Evolutionary conservation across 1,140 invertebrate species (phyloP), one percentile per base, ranked within the genome.

Genomic region (Trichoplusia ni): DNA sequence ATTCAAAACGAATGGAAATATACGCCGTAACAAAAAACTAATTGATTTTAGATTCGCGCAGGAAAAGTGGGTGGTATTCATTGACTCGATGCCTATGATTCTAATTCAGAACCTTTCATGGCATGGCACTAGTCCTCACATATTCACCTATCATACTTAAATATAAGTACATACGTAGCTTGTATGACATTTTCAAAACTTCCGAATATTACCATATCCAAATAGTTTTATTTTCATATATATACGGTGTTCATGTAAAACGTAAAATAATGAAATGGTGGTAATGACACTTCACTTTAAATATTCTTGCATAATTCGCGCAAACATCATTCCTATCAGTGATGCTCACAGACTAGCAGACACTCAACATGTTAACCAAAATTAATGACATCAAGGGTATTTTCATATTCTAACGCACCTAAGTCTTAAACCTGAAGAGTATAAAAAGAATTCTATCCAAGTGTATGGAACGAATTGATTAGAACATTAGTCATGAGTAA

Each of bases 121-220:
- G 88, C 88, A 90, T 90, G 86, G 86, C 88, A 90, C 88, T 84
- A 87, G 88, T 88, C 87, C 84, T 86, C 79, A 86, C 77, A 89
- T 79, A 90, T 82, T 84, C 86, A 84, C 83, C 88, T 90, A 86
- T 88, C 86, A 90, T 89, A 77, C 84, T 80, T 80, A 76, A 80
- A 77, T 82, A 82, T 78, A 85, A 84, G 74, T 84, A 85, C 77
- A 77, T 71, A 79, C 51, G 40, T 67, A 67, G 56, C 46, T 51
- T 38, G 77, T 81, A 79, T 76, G 71, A 75, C 61, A 73, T 69
- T 68, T 64, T 59, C 63, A 79, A 74, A 70, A 29, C 6, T 37
- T 33, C 16, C 8, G 33, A 56, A 35, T 37, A 23, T 35, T 27
- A 29, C 27, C 42, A 21, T 37, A 44, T 31, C 21, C 54, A 42